These are phyloP conservation scores for Drosophila algonquin DNA, from an alignment of 2,888 invertebrate genomes.

Conservation along the genomic window DNA sequence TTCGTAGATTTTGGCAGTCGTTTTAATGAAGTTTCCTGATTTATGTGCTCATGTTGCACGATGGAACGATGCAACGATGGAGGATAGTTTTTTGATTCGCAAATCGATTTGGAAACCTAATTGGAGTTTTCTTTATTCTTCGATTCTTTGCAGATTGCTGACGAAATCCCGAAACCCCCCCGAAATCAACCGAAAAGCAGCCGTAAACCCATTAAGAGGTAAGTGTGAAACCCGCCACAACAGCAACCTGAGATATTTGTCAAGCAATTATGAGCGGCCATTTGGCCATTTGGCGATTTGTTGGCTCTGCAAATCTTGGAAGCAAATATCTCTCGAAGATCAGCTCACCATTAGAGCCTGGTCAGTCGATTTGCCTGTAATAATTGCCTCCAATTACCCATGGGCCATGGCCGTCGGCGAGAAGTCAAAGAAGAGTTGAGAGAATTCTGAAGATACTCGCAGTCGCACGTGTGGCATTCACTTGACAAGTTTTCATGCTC, in stretches of 20 bases:
- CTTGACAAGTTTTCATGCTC: slow-evolving; percentile 60
- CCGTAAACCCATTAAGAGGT: slow-evolving; percentile 47
- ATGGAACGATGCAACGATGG: slow-evolving; percentile 17
- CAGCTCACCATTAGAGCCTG: slow-evolving; percentile 2
- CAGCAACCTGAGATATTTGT: slow-evolving; percentile 33
- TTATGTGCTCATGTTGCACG: slow-evolving; percentile 53
- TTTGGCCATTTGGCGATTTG: slow-evolving; percentile 21
- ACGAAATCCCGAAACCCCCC: slow-evolving; percentile 4
- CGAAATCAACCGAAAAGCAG: not conserved
- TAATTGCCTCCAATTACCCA: slow-evolving; percentile 21
- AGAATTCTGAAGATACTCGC: not conserved
- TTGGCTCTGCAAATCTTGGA: slow-evolving; percentile 22
- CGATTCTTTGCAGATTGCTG: slow-evolving; percentile 7
- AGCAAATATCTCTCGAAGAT: slow-evolving; percentile 19
- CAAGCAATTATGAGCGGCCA: slow-evolving; percentile 46
- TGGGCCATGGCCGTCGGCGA: slow-evolving; percentile 17
- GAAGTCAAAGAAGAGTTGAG: slow-evolving; percentile 29
- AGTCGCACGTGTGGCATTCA: not conserved
- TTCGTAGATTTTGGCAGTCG: slow-evolving; percentile 75
- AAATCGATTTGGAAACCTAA: slow-evolving; percentile 60
- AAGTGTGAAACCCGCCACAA: slow-evolving; percentile 40
- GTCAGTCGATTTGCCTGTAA: slow-evolving; percentile 18
- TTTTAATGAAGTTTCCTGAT: slow-evolving; percentile 77
- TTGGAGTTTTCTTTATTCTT: slow-evolving; percentile 26
- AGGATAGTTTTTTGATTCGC: slow-evolving; percentile 5